Evolutionary conservation across 2,888 invertebrate species (phyloP).

Genomic region (Rhaphigaster nebulosa): DNA sequence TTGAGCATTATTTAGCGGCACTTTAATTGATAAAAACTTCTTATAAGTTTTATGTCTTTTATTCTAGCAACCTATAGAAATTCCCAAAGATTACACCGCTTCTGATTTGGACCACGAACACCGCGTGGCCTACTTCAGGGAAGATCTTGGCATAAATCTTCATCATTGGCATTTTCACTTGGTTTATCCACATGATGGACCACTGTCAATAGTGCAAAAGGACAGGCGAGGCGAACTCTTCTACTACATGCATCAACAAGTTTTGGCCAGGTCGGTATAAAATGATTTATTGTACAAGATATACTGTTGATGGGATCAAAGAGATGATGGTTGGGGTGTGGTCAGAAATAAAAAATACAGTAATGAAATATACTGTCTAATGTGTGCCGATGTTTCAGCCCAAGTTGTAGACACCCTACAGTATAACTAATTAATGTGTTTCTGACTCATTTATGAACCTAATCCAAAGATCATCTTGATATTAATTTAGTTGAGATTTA

Average conservation of each 20-base stretch:
- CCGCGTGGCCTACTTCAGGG: constrained; percentile 85
- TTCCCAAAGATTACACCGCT: constrained; percentile 83
- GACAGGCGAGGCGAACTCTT: constrained; percentile 84
- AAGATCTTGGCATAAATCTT: constrained; percentile 87
- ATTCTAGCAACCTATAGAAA: constrained; percentile 77
- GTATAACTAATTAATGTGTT: too few species aligned
- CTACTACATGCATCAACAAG: constrained; percentile 85
- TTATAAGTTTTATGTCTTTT: constrained; percentile 35
- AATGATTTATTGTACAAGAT: too few species aligned
- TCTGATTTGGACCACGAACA: constrained; percentile 83
- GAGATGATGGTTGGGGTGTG: too few species aligned
- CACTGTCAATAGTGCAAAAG: constrained; percentile 78
- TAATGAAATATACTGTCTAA: too few species aligned
- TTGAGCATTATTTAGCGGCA: background rate
- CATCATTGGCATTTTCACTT: constrained; percentile 96
- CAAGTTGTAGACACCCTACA: too few species aligned
- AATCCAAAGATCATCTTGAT: too few species aligned
- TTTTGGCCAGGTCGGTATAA: constrained; percentile 75
- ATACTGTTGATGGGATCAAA: too few species aligned
- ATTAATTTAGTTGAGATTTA: background rate
- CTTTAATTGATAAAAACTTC: background rate
- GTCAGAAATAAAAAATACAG: too few species aligned
- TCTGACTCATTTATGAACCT: too few species aligned
- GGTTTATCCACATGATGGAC: constrained; percentile 82
- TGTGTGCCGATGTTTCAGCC: too few species aligned